Conservation (phyloP, 2,113 vertebrate species). For the Petrocephalus zakoni region DNA sequence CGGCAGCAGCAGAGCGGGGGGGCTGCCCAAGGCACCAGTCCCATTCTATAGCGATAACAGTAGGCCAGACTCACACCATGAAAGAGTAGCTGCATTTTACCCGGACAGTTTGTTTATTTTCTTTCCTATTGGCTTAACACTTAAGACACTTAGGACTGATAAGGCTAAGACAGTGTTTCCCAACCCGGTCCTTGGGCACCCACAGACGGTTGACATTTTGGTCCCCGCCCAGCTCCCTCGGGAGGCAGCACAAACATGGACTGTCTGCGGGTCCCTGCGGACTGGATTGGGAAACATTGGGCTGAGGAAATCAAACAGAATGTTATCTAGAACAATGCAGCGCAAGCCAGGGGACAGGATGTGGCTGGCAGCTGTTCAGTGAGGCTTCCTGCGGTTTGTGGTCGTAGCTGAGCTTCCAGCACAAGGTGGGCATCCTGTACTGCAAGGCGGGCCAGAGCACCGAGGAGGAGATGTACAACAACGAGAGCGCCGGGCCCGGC, state of each 20-base stretch:
- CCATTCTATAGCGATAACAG: not conserved
- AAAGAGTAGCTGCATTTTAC: not conserved
- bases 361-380: not conserved
- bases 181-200: not conserved
- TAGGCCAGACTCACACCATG: not conserved
- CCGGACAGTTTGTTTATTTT: not conserved
- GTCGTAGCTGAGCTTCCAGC: slow-evolving; percentile 94
- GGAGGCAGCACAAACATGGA: not conserved
- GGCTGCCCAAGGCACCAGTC: not conserved
- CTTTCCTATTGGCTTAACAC: not conserved
- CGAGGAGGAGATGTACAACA: slow-evolving; percentile 98
- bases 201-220: not conserved
- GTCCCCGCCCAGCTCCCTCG: not conserved
- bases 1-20: not conserved
- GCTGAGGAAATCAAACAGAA: not conserved
- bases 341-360: not conserved
- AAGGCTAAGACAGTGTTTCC: not conserved
- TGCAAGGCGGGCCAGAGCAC: slow-evolving; percentile 93
- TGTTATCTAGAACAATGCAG: not conserved
- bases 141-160: not conserved
- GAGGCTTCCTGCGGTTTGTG: slow-evolving; percentile 29
- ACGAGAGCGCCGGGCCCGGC: slow-evolving; percentile 82
- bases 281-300: not conserved
- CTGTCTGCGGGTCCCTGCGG: not conserved
- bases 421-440: slow-evolving; percentile 95